Conservation (phyloP, 2,888 invertebrate genomes). For the Epirrhoe tristata region DNA sequence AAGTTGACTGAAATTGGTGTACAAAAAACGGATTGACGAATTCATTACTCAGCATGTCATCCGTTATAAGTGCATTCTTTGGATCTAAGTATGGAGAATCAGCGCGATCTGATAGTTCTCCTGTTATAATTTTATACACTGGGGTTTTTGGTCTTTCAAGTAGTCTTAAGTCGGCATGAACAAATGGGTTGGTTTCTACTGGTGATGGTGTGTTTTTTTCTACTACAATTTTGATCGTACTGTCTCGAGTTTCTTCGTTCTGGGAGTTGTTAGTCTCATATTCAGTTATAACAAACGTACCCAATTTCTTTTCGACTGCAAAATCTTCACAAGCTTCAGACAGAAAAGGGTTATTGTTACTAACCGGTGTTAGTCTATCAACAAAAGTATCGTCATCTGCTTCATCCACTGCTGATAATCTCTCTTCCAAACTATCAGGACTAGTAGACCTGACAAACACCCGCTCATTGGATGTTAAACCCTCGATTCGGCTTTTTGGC, state of each 20-base stretch:
- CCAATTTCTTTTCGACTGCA: constrained; percentile 62
- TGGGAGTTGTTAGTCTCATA: constrained; percentile 75
- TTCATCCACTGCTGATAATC: constrained; percentile 51
- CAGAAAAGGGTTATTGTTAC: constrained; percentile 66
- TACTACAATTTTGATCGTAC: constrained; percentile 62
- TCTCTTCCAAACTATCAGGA: constrained; percentile 57
- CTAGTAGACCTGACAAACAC: constrained; percentile 41
- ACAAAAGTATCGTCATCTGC: constrained; percentile 57
- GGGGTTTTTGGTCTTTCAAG: constrained; percentile 74
- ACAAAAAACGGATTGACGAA: constrained; percentile 74
- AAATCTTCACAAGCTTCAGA: constrained; percentile 61
- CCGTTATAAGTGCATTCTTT: constrained; percentile 50
- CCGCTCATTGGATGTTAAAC: constrained; percentile 29
- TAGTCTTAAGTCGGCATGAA: constrained; percentile 51
- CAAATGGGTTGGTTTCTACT: constrained; percentile 62
- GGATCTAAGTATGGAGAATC: constrained; percentile 63
- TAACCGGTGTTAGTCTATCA: constrained; percentile 55
- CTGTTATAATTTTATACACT: constrained; percentile 73
- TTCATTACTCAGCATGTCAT: constrained; percentile 64
- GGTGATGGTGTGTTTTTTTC: constrained; percentile 54
- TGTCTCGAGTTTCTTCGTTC: constrained; percentile 65
- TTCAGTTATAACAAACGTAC: constrained; percentile 68
- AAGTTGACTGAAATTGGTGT: constrained; percentile 58
- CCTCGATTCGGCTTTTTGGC: constrained; percentile 29
- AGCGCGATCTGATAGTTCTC: constrained; percentile 57